A percentile compares a stretch with the other conserved stretches of the same genome.
Evolutionary conservation across 2,797 vertebrate genomes (phyloP).

Genomic region (Gallinago solitaria): DNA sequence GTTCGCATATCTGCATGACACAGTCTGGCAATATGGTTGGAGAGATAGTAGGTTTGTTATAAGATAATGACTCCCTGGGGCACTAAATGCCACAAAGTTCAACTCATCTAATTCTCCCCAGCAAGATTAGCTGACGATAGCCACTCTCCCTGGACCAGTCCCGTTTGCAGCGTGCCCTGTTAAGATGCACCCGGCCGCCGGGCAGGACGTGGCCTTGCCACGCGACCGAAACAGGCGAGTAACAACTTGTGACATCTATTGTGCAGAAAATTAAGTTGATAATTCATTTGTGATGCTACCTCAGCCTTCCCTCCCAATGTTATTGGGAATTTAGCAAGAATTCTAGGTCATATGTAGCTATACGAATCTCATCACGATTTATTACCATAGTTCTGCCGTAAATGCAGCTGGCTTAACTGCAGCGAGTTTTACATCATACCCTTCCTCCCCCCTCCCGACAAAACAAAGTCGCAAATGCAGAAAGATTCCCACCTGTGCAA

Average conservation of each 20-base stretch:
- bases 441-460: not conserved
- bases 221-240: not conserved
- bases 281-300: constrained; percentile 44
- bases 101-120: constrained; percentile 48
- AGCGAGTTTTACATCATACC: not conserved
- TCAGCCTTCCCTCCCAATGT: not conserved
- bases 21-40: constrained; percentile 47
- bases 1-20: constrained; percentile 31
- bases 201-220: not conserved
- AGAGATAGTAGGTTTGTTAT: constrained; percentile 63
- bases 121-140: constrained; percentile 61
- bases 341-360: not conserved
- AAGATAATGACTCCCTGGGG: constrained; percentile 64
- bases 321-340: constrained; percentile 34
- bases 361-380: constrained; percentile 30
- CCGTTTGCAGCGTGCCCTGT: not conserved
- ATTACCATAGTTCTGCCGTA: not conserved
- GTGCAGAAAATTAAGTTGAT: constrained; percentile 35
- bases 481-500: not conserved
- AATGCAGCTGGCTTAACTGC: constrained; percentile 36
- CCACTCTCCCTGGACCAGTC: not conserved
- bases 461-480: not conserved
- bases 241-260: not conserved
- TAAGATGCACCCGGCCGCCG: not conserved
- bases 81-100: constrained; percentile 33